A percentile compares a stretch with the other conserved stretches of the same genome.
Evolutionary conservation across 1,140 invertebrate genomes (phyloP).

Genomic region (Callitettix versicolor): DNA sequence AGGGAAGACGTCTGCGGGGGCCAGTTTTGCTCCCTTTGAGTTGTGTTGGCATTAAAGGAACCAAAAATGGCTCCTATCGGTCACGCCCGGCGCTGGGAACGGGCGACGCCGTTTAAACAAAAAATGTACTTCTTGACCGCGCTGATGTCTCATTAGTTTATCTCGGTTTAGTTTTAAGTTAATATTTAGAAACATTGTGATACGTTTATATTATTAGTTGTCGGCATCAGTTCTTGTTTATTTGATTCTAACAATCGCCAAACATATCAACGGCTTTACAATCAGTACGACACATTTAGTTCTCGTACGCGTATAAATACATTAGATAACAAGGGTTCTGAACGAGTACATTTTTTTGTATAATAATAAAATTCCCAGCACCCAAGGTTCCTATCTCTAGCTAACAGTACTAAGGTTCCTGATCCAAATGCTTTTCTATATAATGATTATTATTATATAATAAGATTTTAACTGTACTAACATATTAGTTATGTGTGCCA

Average conservation of each 20-base stretch:
- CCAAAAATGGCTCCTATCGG: slow-evolving; percentile 12
- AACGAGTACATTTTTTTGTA: slow-evolving; percentile 17
- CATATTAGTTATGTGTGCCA: slow-evolving; percentile 28
- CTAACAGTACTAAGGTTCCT: slow-evolving; percentile 37
- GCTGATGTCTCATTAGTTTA: no score
- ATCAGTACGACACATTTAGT: no score
- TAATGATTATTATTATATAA: slow-evolving; percentile 28
- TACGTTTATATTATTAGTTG: no score
- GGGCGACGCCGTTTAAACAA: slow-evolving; percentile 11
- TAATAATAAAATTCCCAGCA: slow-evolving; percentile 28
- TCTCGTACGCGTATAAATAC: not conserved
- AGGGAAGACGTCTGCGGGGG: slow-evolving; percentile 7
- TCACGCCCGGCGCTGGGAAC: slow-evolving; percentile 14
- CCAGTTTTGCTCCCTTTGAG: slow-evolving; percentile 18
- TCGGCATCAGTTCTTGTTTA: no score
- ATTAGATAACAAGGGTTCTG: not conserved
- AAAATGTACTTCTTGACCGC: slow-evolving; percentile 8
- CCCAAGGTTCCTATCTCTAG: slow-evolving; percentile 36
- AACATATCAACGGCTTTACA: not conserved
- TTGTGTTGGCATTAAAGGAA: slow-evolving; percentile 20
- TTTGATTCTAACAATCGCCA: not conserved
- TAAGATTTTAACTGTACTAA: slow-evolving; percentile 25
- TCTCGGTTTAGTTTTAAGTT: no score
- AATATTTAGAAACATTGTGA: no score
- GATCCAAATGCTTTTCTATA: slow-evolving; percentile 30